Evolutionary conservation across 30 jellyfish, hydroid and myxozoan species (phyloP), one percentile per base, ranked within the genome.

Genomic region (Aurelia aurita): DNA sequence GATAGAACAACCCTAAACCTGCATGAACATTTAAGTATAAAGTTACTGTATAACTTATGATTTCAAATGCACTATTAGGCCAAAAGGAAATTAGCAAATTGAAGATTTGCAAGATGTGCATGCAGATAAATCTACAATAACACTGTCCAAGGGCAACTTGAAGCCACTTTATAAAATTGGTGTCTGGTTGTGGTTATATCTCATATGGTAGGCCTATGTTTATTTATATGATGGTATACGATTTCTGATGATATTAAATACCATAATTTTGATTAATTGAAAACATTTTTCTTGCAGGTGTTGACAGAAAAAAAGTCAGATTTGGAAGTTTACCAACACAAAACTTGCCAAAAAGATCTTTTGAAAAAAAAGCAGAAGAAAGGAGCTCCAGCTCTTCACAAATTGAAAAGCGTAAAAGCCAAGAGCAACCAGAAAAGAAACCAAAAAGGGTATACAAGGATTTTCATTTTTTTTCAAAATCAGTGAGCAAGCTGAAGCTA

Each of bases 401-500:
- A 73, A 73, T 73, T 51, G 86, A 73, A 46, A 73, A 73, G n/a
- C 86, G 74, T 21, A 57, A 73, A 54, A 73, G 20, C 15, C 86
- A 73, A 73, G 86, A 73, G 86, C 72, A 45, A 57, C 29, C 86
- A 73, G 51, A 21, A 8, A 73, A 57, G 55, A 73, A 49, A 57
- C 73, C 86, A 73, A 77, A 77, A 62, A 61, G 89, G 46, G 89
- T 39, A 59, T 77, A 62, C 89, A 77, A 77, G 89, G 77, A 32
- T 60, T 77, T 58, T 62, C 67, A 58, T 62, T 59, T 77, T 55
- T 73, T 77, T 58, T 77, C 80, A 27, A 62, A 62, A 77, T 77
- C 79, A 77, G 89, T 62, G 79, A 62, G 79, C 79, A 77, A 77
- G 89, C 89, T 77, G 28, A 77, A 77, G 89, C 77, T 77, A 77